Conservation (phyloP, 2,797 vertebrate species). For the Phyllotis vaccarum region DNA sequence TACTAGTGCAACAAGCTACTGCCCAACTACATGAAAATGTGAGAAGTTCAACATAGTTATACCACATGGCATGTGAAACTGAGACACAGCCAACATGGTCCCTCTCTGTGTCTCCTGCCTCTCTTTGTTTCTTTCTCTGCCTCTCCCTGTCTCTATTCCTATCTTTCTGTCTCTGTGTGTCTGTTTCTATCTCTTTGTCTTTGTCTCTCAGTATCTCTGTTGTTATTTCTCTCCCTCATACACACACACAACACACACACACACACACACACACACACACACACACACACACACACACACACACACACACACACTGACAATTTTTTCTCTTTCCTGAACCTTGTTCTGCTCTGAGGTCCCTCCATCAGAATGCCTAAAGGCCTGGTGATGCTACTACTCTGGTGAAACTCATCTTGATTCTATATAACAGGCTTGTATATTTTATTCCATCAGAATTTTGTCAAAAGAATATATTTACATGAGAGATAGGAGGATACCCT, state of each 20-base stretch:
- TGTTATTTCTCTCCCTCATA: not conserved
- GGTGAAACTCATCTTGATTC: not conserved
- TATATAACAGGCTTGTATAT: not conserved
- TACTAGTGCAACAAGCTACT: too few relatives aligned
- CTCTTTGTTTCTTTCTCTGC: too few relatives aligned
- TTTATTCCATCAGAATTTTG: not conserved
- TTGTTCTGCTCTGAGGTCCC: accelerated
- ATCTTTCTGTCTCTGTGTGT: not conserved
- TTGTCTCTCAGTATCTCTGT: not conserved
- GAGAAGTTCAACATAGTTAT: not conserved
- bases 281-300: not conserved
- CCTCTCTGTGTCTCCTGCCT: not conserved
- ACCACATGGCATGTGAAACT: too few relatives aligned
- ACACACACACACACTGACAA: not conserved
- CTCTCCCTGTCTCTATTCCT: too few relatives aligned
- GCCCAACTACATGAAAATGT: not conserved
- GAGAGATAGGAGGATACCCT: not conserved
- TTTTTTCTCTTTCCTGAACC: not conserved
- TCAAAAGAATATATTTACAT: not conserved
- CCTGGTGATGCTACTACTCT: not conserved
- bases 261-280: not conserved
- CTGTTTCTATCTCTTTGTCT: not conserved
- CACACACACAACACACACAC: not conserved
- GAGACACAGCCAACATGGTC: accelerated
- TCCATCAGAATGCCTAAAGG: not conserved